Percentiles rank a stretch among this genome's conserved stretches.
Conservation (phyloP, 2,888 invertebrate species). For the Eupithecia dodoneata region DNA sequence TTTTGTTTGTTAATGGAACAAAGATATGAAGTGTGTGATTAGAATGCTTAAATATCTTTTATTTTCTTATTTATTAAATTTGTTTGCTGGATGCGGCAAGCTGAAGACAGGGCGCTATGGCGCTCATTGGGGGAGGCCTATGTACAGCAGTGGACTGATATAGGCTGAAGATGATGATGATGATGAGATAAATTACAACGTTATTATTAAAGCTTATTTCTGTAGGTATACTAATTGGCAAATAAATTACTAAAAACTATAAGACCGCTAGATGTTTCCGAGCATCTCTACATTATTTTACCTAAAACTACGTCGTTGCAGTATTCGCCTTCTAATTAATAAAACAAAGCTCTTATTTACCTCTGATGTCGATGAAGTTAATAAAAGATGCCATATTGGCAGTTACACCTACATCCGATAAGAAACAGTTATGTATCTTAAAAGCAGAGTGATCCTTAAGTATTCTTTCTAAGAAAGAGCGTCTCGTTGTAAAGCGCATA, state of each 20-base stretch:
- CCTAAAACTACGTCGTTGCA: background rate
- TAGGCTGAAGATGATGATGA: no score
- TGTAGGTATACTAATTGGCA: background rate
- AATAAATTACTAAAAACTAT: background rate
- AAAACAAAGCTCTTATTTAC: background rate
- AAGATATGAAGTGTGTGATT: conserved; percentile 14
- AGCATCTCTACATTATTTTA: background rate
- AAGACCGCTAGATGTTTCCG: background rate
- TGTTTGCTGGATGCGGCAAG: background rate
- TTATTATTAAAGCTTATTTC: background rate
- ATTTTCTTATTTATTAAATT: background rate
- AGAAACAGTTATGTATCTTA: background rate
- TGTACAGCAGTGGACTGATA: no score
- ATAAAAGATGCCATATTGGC: conserved; percentile 2
- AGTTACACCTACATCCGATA: background rate
- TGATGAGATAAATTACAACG: background rate
- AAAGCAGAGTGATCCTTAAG: background rate
- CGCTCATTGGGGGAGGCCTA: no score
- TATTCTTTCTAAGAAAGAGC: conserved; percentile 4
- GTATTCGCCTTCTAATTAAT: background rate
- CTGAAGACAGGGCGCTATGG: no score
- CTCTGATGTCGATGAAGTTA: background rate
- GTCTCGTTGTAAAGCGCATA: background rate
- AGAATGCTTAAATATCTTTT: conserved; percentile 1
- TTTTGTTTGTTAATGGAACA: conserved; percentile 19